These are phyloP conservation scores for Zosterops hypoxanthus DNA, from an alignment of 2,113 vertebrate genomes.

Conservation along the genomic window DNA sequence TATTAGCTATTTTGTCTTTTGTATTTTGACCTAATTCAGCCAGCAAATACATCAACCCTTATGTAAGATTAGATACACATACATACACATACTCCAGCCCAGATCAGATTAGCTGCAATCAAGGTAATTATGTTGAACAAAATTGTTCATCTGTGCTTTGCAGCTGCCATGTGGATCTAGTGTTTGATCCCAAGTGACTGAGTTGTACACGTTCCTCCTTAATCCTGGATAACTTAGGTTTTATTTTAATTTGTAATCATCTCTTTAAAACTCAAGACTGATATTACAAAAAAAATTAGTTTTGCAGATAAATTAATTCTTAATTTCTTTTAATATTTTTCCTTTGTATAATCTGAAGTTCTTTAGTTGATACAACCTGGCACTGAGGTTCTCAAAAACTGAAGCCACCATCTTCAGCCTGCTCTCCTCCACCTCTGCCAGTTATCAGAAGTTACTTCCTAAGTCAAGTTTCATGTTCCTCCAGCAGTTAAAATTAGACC, in stretches of 20 bases:
- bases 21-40: slow-evolving; percentile 80
- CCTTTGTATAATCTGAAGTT: not conserved
- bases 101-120: slow-evolving; percentile 83
- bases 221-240: not conserved
- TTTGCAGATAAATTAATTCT: not conserved
- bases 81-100: slow-evolving; percentile 55
- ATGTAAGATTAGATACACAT: slow-evolving; percentile 68
- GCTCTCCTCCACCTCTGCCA: not conserved
- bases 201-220: not conserved
- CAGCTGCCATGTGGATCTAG: slow-evolving; percentile 71
- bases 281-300: not conserved
- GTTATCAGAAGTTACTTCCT: not conserved
- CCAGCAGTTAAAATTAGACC: not conserved
- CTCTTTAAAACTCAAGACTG: not conserved
- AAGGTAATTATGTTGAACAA: slow-evolving; percentile 80
- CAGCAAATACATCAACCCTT: slow-evolving; percentile 69
- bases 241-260: slow-evolving; percentile 17
- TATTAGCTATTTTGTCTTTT: slow-evolving; percentile 81
- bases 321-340: not conserved
- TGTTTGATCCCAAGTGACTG: slow-evolving; percentile 75
- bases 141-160: slow-evolving; percentile 71
- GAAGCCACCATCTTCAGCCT: not conserved
- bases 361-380: not conserved
- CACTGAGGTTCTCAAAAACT: not conserved
- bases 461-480: not conserved